Evolutionary conservation across 2,888 invertebrate genomes (phyloP).

Genomic region (Cyrtodaria siliqua): DNA sequence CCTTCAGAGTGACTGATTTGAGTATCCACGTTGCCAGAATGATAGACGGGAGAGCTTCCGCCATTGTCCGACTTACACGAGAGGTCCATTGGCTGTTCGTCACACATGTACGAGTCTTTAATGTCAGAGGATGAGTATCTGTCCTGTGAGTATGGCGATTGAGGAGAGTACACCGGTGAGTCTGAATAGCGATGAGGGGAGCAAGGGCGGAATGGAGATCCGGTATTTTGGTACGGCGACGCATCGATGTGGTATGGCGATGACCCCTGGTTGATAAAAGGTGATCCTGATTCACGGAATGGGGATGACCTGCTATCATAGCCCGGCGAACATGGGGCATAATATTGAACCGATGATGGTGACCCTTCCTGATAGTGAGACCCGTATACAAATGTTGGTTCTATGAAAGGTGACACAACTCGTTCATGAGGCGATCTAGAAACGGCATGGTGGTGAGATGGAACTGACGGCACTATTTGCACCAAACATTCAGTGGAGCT

Average conservation of each 20-base stretch:
- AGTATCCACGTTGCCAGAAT: slow-evolving; percentile 9
- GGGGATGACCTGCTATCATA: slow-evolving; percentile 48
- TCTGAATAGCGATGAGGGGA: slow-evolving; percentile 43
- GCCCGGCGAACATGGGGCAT: slow-evolving; percentile 38
- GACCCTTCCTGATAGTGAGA: slow-evolving; percentile 25
- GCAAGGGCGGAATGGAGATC: slow-evolving; percentile 36
- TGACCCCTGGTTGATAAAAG: slow-evolving; percentile 34
- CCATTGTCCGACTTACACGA: slow-evolving; percentile 70
- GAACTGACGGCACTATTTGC: too few species aligned
- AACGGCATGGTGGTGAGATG: too few species aligned
- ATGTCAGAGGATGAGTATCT: slow-evolving; percentile 4
- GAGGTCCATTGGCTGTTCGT: slow-evolving; percentile 81
- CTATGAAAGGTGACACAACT: background rate
- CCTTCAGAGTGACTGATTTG: slow-evolving; percentile 48
- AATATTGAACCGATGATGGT: slow-evolving; percentile 13
- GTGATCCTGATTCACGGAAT: slow-evolving; percentile 55
- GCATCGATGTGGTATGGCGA: slow-evolving; percentile 40
- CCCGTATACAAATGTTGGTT: slow-evolving; percentile 6
- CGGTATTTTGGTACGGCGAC: slow-evolving; percentile 27
- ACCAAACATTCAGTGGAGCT: too few species aligned
- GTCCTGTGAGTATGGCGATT: slow-evolving; percentile 12
- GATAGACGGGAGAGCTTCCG: background rate
- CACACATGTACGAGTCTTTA: slow-evolving; percentile 19
- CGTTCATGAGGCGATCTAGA: background rate
- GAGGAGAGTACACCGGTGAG: slow-evolving; percentile 16